A percentile compares a stretch with the other conserved stretches of the same genome.
phyloP scores from a whole-genome alignment of 2,888 invertebrate genomes.

The Polydrusus tereticollis region DNA sequence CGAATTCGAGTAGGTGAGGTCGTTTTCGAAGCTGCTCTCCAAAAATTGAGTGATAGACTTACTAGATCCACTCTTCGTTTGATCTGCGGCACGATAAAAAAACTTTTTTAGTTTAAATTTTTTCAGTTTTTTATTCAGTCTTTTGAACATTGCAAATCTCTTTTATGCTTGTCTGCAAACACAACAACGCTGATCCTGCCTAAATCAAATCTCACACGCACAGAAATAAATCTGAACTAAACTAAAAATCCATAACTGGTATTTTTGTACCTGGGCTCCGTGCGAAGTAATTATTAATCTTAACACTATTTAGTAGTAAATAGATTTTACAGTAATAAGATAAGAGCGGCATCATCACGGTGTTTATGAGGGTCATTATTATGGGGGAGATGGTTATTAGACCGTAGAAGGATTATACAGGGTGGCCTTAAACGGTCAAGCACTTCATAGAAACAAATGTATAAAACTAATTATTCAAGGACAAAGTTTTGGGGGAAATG shows the following conservation, averaged over 20 bases:
- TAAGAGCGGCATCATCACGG: not conserved
- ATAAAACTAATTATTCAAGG: too few species aligned
- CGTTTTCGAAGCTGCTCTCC: conserved; percentile 48
- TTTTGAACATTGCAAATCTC: conserved; percentile 22
- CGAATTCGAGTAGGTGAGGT: conserved; percentile 47
- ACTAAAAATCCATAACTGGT: not conserved
- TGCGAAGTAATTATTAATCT: not conserved
- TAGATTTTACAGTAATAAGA: conserved; percentile 4
- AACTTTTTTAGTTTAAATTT: conserved; percentile 4
- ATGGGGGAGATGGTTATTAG: conserved; percentile 5
- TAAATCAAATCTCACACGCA: not conserved
- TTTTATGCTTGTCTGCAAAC: too few species aligned
- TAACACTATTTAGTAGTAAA: conserved; percentile 1
- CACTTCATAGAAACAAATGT: too few species aligned
- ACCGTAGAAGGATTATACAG: not conserved
- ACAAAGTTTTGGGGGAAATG: too few species aligned
- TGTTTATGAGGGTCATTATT: conserved; percentile 8
- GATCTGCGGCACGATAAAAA: conserved; percentile 54
- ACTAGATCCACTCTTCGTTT: conserved; percentile 68
- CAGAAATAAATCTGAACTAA: not conserved
- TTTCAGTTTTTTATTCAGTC: not conserved
- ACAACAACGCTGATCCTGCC: too few species aligned
- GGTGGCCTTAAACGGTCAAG: too few species aligned
- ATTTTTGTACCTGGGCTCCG: not conserved
- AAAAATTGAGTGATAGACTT: conserved; percentile 53